A percentile compares a stretch with the other conserved stretches of the same genome.
Conservation (phyloP, 1,140 invertebrate species). For the Physella acuta region DNA sequence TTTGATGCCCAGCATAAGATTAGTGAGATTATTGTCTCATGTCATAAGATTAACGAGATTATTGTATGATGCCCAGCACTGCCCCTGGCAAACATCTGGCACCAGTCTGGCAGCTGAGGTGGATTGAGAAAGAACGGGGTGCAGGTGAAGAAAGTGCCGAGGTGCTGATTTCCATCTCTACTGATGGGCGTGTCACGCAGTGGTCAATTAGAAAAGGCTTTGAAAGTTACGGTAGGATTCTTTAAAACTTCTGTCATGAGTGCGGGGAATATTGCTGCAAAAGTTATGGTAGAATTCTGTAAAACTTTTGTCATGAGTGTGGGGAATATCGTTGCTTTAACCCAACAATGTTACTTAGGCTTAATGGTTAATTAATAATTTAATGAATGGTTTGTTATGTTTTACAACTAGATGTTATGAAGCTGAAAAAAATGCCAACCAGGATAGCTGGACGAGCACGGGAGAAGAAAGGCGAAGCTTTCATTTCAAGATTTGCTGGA, state of each 20-base stretch:
- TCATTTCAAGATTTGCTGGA: slow-evolving; percentile 56
- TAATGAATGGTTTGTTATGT: slow-evolving; percentile 9
- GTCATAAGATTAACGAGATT: no score
- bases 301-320: no score
- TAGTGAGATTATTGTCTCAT: no score
- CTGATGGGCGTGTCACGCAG: slow-evolving; percentile 58
- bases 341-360: background rate
- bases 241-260: no score
- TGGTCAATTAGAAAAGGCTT: slow-evolving; percentile 61
- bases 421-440: slow-evolving; percentile 56
- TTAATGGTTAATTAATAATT: background rate
- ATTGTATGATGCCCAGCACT: no score
- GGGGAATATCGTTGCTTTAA: no score
- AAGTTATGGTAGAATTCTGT: no score
- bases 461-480: slow-evolving; percentile 57
- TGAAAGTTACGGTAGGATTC: slow-evolving; percentile 59
- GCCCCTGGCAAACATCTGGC: slow-evolving; percentile 52
- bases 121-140: slow-evolving; percentile 58
- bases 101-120: slow-evolving; percentile 58
- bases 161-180: slow-evolving; percentile 58
- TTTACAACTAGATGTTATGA: slow-evolving; percentile 61
- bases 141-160: slow-evolving; percentile 52
- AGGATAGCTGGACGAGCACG: slow-evolving; percentile 45
- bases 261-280: no score
- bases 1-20: no score